phyloP scores from a whole-genome alignment of 2,888 invertebrate species.

The Cremastobaeus sp. region DNA sequence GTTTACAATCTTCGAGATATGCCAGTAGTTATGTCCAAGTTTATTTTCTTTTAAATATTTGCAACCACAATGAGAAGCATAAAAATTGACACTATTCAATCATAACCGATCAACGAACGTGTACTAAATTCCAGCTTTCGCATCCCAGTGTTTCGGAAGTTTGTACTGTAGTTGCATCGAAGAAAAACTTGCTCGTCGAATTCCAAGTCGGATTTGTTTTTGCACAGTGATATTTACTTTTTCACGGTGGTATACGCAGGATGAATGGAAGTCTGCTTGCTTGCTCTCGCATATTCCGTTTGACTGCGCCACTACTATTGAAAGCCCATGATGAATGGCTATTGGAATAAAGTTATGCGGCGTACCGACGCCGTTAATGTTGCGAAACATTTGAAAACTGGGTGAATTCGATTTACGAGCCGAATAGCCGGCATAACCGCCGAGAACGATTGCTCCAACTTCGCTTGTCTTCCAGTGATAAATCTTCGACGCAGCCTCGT shows the following conservation, averaged over 20 bases:
- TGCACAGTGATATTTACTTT: constrained; percentile 72
- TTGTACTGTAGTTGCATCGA: constrained; percentile 60
- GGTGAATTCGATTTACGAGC: constrained; percentile 69
- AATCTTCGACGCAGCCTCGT: constrained; percentile 25
- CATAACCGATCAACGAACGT: not conserved
- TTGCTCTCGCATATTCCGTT: constrained; percentile 65
- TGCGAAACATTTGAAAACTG: constrained; percentile 72
- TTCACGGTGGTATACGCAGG: constrained; percentile 67
- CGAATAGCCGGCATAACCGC: constrained; percentile 35
- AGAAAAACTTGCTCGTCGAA: constrained; percentile 69
- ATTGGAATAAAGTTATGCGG: constrained; percentile 75
- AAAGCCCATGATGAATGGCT: constrained; percentile 74
- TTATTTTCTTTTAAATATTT: not conserved
- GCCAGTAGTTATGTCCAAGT: not conserved
- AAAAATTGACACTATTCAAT: not conserved
- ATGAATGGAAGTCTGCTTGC: constrained; percentile 65
- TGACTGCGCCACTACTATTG: constrained; percentile 69
- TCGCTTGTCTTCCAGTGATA: constrained; percentile 43
- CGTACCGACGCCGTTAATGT: constrained; percentile 71
- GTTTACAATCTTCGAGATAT: not conserved
- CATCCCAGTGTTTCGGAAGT: constrained; percentile 37
- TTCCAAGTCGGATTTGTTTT: constrained; percentile 74
- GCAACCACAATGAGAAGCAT: not conserved
- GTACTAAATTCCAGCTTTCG: not conserved
- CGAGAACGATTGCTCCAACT: constrained; percentile 26